Evolutionary conservation across 2,797 vertebrate genomes (phyloP).

Genomic region (Sus cebifrons): DNA sequence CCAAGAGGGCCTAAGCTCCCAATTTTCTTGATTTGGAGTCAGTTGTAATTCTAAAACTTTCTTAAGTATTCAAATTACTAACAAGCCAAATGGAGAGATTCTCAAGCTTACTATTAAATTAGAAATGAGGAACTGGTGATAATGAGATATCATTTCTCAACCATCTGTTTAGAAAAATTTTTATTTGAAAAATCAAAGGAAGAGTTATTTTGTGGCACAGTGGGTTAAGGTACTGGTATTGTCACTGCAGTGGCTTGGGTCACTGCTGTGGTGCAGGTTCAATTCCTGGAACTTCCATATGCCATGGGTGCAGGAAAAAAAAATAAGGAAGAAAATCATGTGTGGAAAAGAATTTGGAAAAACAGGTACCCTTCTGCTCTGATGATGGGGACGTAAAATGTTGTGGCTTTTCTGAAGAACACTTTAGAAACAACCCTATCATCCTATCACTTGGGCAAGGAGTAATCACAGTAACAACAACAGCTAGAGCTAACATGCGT

Average conservation of each 20-base stretch:
- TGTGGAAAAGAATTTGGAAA: neutral
- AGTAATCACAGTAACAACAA: neutral
- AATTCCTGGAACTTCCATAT: too few species aligned
- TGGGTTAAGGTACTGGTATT: too few species aligned
- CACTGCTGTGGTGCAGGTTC: too few species aligned
- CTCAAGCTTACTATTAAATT: neutral
- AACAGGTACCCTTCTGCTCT: neutral
- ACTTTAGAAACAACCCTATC: neutral
- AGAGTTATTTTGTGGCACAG: too few species aligned
- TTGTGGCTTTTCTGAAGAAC: neutral
- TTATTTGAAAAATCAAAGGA: neutral
- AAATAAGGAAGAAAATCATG: neutral
- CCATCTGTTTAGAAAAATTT: neutral
- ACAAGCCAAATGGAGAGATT: slow-evolving; percentile 8
- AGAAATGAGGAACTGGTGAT: neutral
- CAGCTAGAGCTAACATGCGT: neutral
- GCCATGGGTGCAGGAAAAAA: neutral
- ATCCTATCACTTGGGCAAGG: accelerated
- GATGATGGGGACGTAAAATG: neutral
- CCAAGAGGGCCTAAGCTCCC: neutral
- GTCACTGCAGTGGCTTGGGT: too few species aligned
- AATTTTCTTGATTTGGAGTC: neutral
- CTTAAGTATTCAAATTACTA: neutral
- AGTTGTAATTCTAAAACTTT: neutral
- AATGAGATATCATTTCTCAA: neutral